Evolutionary conservation across 2,113 vertebrate species (phyloP).

Genomic region (Cichladusa arquata): DNA sequence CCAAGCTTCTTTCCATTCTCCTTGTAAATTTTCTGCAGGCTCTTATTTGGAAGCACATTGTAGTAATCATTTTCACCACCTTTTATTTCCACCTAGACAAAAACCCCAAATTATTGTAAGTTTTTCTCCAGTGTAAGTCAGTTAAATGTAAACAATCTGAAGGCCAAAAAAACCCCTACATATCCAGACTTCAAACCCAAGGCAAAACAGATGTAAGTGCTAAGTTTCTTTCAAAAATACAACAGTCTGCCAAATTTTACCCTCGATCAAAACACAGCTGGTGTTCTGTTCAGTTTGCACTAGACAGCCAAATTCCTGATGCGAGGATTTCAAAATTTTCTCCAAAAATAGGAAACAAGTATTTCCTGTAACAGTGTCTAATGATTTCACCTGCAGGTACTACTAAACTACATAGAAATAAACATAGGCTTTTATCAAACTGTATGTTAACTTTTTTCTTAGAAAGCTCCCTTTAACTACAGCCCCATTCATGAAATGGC

Average conservation of each 20-base stretch:
- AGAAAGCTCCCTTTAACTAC: not conserved
- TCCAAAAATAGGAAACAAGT: not conserved
- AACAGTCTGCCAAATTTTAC: not conserved
- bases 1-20: constrained; percentile 83
- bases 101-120: not conserved
- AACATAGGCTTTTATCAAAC: not conserved
- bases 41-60: constrained; percentile 86
- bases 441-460: not conserved
- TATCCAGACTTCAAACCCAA: not conserved
- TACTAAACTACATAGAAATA: not conserved
- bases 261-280: not conserved
- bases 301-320: not conserved
- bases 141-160: not conserved
- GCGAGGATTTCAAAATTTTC: not conserved
- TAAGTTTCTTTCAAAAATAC: not conserved
- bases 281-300: not conserved
- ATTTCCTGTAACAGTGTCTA: not conserved
- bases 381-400: not conserved
- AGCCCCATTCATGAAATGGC: not conserved
- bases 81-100: constrained; percentile 81
- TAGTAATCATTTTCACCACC: constrained; percentile 73
- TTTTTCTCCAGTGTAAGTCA: not conserved
- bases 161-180: not conserved
- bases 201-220: not conserved
- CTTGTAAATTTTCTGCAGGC: constrained; percentile 76